Percentiles rank a stretch among this genome's conserved stretches.
phyloP scores from a whole-genome alignment of 1,140 invertebrate species.

The Bathynomus jamesi region DNA sequence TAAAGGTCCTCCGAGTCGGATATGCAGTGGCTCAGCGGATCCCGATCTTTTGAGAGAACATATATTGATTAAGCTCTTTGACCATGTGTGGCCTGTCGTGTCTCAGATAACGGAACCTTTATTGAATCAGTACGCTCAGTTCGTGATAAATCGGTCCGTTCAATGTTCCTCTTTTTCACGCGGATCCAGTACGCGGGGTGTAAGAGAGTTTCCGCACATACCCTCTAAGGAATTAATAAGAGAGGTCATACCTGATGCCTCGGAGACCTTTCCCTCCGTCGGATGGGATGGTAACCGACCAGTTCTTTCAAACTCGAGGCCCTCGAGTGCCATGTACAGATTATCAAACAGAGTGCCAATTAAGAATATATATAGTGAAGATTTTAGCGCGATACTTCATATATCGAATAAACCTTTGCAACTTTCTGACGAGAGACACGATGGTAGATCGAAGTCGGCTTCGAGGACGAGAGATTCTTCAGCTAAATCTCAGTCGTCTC shows the following conservation, averaged over 20 bases:
- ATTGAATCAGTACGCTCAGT: neutral
- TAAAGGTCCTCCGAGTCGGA: neutral
- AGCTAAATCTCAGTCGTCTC: neutral
- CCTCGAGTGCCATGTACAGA: neutral
- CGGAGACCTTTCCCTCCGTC: too few species aligned
- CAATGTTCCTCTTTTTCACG: neutral
- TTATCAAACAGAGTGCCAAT: neutral
- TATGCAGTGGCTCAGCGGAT: conserved; percentile 11
- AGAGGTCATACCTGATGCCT: too few species aligned
- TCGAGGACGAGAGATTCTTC: neutral
- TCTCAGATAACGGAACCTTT: neutral
- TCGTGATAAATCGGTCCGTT: neutral
- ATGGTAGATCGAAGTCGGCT: neutral
- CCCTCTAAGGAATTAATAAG: too few species aligned
- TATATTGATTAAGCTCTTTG: conserved; percentile 13
- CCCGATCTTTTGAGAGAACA: conserved; percentile 14
- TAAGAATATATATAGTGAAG: too few species aligned
- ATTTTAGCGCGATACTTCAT: too few species aligned
- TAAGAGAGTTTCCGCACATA: too few species aligned
- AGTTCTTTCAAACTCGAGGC: neutral
- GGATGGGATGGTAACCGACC: too few species aligned
- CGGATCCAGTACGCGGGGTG: too few species aligned
- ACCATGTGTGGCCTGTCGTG: conserved; percentile 23
- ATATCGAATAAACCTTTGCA: neutral
- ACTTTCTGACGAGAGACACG: neutral